Conservation (phyloP, 2,888 invertebrate genomes). For the Cantharis rustica region DNA sequence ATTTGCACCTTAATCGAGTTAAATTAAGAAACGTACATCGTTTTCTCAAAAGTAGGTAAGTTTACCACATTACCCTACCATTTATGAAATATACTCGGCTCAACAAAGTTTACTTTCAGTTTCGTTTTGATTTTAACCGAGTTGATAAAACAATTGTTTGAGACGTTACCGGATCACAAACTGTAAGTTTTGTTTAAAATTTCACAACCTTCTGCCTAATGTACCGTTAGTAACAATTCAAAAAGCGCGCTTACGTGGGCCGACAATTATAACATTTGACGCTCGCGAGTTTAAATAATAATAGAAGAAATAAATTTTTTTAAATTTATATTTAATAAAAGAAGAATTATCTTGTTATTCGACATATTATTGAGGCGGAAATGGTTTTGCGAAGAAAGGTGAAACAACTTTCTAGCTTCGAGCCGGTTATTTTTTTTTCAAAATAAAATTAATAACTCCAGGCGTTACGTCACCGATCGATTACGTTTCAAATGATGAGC, state of each 20-base stretch:
- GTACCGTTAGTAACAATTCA: neutral
- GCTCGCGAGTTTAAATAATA: neutral
- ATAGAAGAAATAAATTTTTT: neutral
- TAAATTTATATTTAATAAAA: neutral
- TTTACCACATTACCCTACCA: conserved; percentile 11
- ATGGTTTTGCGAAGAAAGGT: conserved; percentile 9
- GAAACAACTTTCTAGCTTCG: conserved; percentile 13
- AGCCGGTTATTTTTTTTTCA: conserved; percentile 5
- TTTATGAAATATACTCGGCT: neutral
- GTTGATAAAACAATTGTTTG: neutral
- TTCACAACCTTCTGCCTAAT: neutral
- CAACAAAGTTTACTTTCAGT: conserved; percentile 7
- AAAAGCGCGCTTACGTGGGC: neutral
- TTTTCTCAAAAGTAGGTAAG: conserved; percentile 11
- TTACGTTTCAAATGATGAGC: neutral
- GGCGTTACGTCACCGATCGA: neutral
- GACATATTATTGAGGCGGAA: neutral
- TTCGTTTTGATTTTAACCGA: neutral
- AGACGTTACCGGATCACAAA: neutral
- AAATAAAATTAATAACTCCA: neutral
- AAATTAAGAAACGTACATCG: conserved; percentile 4
- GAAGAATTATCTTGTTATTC: neutral
- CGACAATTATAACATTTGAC: neutral
- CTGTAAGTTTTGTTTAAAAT: neutral
- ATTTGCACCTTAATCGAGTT: neutral